Evolutionary conservation across 2,797 vertebrate species (phyloP), one percentile per base, ranked within the genome.

Genomic region (Gila robusta): DNA sequence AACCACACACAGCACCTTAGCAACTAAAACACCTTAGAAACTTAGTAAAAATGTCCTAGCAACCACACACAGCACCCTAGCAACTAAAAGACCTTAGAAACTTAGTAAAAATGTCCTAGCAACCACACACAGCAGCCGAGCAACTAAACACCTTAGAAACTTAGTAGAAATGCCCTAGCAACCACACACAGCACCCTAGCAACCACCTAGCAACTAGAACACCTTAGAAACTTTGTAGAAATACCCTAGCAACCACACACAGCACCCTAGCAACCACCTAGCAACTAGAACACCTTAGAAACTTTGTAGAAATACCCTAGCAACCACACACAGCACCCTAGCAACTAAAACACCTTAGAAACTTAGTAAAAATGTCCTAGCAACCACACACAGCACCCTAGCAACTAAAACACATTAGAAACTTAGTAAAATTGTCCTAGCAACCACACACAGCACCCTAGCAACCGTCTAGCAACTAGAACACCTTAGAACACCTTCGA

Each of bases 361-460:
- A 5, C 3, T 5, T 49, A 1, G 14, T 49, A 49, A 4, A 16
- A 49, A 49, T 49, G 14, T 1, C 26, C 16, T 44, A 7, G 16
- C 37, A 64, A 64, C 14, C 7, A 2, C 4, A 0, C 47, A 16
- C 4, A 0, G 14, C 47, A 49, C 14, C 47, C 4, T 7, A 39
- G 1, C 4, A 11, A 16, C 4, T 1, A 39, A 0, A n/a, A 41
- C 35, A 2, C 1, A 1, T 2, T 5, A n/a, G 0, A 4, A 21
- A 32, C 17, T 8, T 26, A 4, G 11, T 9, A 28, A 2, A 47
- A 73, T 6, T 12, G 5, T 0, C 17, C 2, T 32, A 76, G 9
- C 16, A 52, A 52, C 44, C 11, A 5, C 0, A 1, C 16, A 41
- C 4, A 9, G 5, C 5, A 26, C 0, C 32, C 32, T 32, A 32